Evolutionary conservation across 2,797 vertebrate genomes (phyloP).

Genomic region (Clarias laeviceps): DNA sequence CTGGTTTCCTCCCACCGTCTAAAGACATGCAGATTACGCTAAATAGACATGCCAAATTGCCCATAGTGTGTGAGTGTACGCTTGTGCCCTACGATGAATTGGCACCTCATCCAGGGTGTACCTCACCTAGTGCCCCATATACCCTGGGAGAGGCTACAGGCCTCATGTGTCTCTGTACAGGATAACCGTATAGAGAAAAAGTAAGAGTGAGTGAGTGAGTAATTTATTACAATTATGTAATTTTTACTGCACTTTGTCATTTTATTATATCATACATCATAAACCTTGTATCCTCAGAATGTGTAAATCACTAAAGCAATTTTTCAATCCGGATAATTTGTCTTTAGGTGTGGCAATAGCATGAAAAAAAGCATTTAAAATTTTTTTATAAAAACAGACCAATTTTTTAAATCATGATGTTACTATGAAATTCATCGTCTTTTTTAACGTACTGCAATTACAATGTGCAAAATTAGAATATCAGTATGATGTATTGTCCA

Average conservation of each 20-base stretch:
- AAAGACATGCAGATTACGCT: no score
- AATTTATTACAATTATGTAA: not conserved
- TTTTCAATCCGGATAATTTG: not conserved
- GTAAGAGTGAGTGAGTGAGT: not conserved
- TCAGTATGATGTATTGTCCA: not conserved
- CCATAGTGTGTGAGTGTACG: no score
- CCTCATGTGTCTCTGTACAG: no score
- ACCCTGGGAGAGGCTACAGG: no score
- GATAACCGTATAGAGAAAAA: no score
- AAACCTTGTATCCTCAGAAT: not conserved
- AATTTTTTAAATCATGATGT: not conserved
- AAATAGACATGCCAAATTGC: no score
- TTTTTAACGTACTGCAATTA: not conserved
- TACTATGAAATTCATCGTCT: not conserved
- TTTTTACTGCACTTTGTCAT: not conserved
- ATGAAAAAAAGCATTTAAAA: not conserved
- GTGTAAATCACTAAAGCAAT: not conserved
- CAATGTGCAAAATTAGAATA: not conserved
- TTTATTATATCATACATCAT: not conserved
- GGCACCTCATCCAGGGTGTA: no score
- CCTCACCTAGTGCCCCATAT: no score
- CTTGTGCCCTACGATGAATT: no score
- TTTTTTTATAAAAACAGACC: not conserved
- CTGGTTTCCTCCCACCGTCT: no score
- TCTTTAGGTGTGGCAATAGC: not conserved